phyloP scores from a whole-genome alignment of 1,140 invertebrate genomes.

The Caerostris darwini region DNA sequence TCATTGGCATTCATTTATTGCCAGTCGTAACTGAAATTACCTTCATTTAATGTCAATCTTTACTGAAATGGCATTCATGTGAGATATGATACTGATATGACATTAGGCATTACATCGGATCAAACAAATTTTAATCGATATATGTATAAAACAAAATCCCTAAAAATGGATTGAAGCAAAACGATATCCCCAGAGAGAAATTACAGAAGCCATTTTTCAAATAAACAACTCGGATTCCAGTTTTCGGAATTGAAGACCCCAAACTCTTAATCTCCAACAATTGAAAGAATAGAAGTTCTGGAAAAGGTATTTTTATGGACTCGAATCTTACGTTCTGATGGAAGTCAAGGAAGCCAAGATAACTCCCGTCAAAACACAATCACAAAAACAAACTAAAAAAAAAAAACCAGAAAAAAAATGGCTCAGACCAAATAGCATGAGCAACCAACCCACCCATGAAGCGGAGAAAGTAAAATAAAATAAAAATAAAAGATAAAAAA shows the following conservation, averaged over 20 bases:
- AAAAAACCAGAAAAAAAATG: neutral
- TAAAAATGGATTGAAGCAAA: neutral
- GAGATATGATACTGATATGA: no score
- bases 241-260: neutral
- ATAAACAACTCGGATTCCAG: neutral
- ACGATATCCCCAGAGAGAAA: neutral
- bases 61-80: no score
- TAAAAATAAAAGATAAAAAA: neutral
- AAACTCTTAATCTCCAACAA: conserved; percentile 1
- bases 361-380: conserved; percentile 34
- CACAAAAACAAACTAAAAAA: neutral
- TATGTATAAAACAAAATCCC: neutral
- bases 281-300: conserved; percentile 24
- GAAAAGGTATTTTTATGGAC: conserved; percentile 29
- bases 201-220: neutral
- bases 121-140: no score
- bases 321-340: conserved; percentile 1
- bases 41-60: no score
- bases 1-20: no score
- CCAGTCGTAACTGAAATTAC: no score
- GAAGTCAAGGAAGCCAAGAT: neutral
- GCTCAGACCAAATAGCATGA: neutral
- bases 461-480: conserved; percentile 6
- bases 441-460: conserved; percentile 28
- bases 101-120: no score